phyloP scores from a whole-genome alignment of 2,113 vertebrate genomes.

The Dissostichus mawsoni region DNA sequence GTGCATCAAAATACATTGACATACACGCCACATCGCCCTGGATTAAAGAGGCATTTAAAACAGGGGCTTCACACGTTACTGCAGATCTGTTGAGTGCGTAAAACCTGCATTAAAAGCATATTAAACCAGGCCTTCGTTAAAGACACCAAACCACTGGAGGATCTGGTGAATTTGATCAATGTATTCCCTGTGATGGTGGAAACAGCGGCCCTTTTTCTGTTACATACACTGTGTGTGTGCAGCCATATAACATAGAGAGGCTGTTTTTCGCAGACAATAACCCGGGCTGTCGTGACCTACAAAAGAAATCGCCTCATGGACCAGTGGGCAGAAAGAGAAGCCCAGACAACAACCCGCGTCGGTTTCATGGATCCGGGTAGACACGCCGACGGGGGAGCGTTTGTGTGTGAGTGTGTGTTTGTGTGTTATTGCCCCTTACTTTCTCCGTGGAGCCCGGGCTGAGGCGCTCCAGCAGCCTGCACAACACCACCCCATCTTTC shows the following conservation, averaged over 20 bases:
- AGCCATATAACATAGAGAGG: conserved; percentile 21
- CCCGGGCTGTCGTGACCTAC: conserved; percentile 78
- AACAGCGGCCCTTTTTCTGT: conserved; percentile 18
- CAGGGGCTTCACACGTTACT: not conserved
- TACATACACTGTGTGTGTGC: conserved; percentile 45
- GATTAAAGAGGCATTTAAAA: conserved; percentile 28
- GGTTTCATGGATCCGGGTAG: conserved; percentile 63
- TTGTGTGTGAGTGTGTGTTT: not conserved
- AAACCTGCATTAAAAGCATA: conserved; percentile 16
- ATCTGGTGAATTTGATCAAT: conserved; percentile 17
- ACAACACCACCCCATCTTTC: conserved; percentile 94
- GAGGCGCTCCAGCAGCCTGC: conserved; percentile 93
- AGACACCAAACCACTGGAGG: not conserved
- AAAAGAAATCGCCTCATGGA: conserved; percentile 77
- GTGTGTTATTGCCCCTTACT: conserved; percentile 64
- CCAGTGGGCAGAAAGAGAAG: conserved; percentile 73
- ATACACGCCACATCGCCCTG: conserved; percentile 10
- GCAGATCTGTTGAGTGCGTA: not conserved
- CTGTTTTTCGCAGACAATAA: conserved; percentile 70
- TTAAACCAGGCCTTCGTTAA: conserved; percentile 20
- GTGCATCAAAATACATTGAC: conserved; percentile 27
- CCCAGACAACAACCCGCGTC: conserved; percentile 76
- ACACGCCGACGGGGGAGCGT: conserved; percentile 48
- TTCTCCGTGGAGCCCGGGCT: conserved; percentile 93
- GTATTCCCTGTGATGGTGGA: not conserved